A percentile compares a stretch with the other conserved stretches of the same genome.
Conservation (phyloP, 2,113 vertebrate species). For the Phocoena phocoena region DNA sequence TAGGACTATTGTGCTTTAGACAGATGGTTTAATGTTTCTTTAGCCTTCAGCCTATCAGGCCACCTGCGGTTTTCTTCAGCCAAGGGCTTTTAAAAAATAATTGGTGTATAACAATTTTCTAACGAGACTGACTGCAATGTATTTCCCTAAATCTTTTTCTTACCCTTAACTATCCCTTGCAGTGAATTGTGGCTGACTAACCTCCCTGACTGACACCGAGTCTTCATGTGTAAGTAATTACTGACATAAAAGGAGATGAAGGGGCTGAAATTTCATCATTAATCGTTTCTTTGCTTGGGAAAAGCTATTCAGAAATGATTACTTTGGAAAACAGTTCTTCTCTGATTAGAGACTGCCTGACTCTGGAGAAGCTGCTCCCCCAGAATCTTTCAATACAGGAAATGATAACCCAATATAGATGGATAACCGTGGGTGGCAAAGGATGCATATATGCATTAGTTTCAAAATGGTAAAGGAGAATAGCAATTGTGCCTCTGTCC, state of each 20-base stretch:
- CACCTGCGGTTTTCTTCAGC: constrained; percentile 56
- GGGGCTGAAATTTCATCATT: constrained; percentile 49
- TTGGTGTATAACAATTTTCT: constrained; percentile 60
- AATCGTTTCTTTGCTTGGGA: constrained; percentile 52
- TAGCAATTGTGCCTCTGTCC: background rate
- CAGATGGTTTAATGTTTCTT: constrained; percentile 71
- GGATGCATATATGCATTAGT: background rate
- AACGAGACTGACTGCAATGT: constrained; percentile 52
- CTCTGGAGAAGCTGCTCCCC: background rate
- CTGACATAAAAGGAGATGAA: constrained; percentile 60
- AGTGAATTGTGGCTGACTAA: constrained; percentile 42
- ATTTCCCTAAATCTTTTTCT: constrained; percentile 61
- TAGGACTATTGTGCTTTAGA: constrained; percentile 56
- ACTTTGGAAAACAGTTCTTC: constrained; percentile 47
- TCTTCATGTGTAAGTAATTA: constrained; percentile 50
- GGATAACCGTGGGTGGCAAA: background rate
- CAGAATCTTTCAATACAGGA: constrained; percentile 1
- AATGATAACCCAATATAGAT: background rate
- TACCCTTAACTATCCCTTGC: constrained; percentile 53
- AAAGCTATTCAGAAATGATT: constrained; percentile 67
- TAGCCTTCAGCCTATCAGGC: constrained; percentile 59
- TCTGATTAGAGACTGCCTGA: constrained; percentile 50
- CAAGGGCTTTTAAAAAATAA: constrained; percentile 69
- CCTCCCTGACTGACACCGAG: constrained; percentile 14
- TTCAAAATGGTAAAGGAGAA: background rate